Evolutionary conservation across 2,888 invertebrate species (phyloP).

Genomic region (Druceiella hillmani): DNA sequence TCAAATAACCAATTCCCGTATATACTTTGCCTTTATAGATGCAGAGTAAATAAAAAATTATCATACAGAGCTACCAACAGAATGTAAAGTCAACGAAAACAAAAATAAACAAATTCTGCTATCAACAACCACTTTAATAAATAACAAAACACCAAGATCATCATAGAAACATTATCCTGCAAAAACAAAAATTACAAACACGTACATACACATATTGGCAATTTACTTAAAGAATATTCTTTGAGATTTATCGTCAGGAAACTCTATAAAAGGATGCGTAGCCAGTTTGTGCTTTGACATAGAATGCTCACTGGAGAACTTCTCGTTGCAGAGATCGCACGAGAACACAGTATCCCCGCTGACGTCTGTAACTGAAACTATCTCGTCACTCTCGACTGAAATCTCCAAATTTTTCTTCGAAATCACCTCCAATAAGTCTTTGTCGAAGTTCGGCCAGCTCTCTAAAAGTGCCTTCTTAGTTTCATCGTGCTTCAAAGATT

Average conservation of each 20-base stretch:
- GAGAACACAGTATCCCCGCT: constrained; percentile 20
- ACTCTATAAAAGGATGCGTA: constrained; percentile 47
- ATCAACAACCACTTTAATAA: too few species aligned
- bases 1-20: too few species aligned
- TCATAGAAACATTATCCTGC: too few species aligned
- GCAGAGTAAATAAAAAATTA: too few species aligned
- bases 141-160: too few species aligned
- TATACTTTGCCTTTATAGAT: too few species aligned
- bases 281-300: constrained; percentile 43
- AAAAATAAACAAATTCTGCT: too few species aligned
- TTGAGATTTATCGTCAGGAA: constrained; percentile 45
- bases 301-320: constrained; percentile 32
- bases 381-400: background rate
- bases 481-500: constrained; percentile 38
- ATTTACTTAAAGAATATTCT: constrained; percentile 46
- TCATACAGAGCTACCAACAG: too few species aligned
- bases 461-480: constrained; percentile 41
- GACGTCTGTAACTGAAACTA: constrained; percentile 19
- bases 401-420: background rate
- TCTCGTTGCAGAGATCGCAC: constrained; percentile 46
- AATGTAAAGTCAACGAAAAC: too few species aligned
- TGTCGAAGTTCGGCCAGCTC: constrained; percentile 30
- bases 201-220: too few species aligned
- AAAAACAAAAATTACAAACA: too few species aligned
- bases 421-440: background rate